A percentile compares a stretch with the other conserved stretches of the same genome.
phyloP scores from a whole-genome alignment of 2,888 invertebrate genomes.

The Copidosoma aretas region DNA sequence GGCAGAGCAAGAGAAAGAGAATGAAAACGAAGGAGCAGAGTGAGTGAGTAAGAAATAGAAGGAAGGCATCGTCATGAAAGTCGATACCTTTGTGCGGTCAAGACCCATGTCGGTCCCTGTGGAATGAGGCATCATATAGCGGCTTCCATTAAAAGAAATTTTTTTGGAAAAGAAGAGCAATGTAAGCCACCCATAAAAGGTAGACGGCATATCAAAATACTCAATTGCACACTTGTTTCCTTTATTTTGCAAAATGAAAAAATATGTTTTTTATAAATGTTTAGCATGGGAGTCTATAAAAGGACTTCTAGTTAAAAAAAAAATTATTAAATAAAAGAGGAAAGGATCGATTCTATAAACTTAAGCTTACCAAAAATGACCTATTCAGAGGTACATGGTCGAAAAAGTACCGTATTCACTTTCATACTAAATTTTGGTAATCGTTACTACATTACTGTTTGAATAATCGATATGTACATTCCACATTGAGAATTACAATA shows the following conservation, averaged over 20 bases:
- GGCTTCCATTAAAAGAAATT: constrained; percentile 24
- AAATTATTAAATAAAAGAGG: no score
- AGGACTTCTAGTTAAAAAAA: no score
- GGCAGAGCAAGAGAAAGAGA: constrained; percentile 15
- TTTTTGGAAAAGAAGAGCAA: constrained; percentile 22
- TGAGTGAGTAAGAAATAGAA: constrained; percentile 9
- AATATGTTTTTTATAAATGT: no score
- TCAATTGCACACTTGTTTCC: constrained; percentile 23
- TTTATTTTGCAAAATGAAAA: constrained; percentile 2
- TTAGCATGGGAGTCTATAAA: no score
- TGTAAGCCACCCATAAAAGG: constrained; percentile 24
- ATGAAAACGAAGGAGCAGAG: constrained; percentile 25
- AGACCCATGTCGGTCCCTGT: constrained; percentile 21
- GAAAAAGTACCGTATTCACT: no score
- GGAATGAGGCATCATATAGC: constrained; percentile 15
- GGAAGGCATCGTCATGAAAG: constrained; percentile 42
- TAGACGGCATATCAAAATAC: constrained; percentile 27
- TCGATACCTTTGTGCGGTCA: constrained; percentile 44
- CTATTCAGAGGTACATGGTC: no score
- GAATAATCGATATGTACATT: no score
- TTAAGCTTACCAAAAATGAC: no score
- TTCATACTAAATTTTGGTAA: no score
- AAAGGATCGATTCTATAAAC: no score
- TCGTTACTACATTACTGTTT: no score
- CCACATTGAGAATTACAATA: no score